phyloP scores from a whole-genome alignment of 2,797 vertebrate genomes.

The Vespertilio murinus region DNA sequence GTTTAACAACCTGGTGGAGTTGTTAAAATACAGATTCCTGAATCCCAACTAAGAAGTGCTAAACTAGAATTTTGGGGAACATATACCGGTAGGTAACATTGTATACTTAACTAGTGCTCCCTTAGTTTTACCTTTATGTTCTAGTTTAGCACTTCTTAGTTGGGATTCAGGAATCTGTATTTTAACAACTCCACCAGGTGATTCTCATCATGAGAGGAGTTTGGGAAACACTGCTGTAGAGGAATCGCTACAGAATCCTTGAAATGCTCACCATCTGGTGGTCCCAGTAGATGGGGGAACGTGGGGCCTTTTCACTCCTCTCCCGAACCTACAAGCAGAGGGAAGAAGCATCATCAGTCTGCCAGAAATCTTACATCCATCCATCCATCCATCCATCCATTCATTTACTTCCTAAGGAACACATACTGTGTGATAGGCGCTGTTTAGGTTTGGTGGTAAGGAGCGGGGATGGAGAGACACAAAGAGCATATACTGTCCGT shows the following conservation, averaged over 20 bases:
- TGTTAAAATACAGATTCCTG: too few relatives aligned
- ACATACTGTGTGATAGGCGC: background rate
- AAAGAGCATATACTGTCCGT: background rate
- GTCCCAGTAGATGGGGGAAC: background rate
- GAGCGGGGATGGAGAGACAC: background rate
- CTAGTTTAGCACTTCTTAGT: too few relatives aligned
- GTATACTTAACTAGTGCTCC: too few relatives aligned
- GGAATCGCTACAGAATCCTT: background rate
- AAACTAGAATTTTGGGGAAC: too few relatives aligned
- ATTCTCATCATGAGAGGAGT: too few relatives aligned
- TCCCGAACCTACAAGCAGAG: background rate
- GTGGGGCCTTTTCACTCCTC: background rate
- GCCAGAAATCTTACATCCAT: background rate
- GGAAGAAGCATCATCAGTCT: background rate
- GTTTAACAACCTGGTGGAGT: too few relatives aligned
- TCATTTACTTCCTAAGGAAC: background rate
- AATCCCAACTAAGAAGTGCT: too few relatives aligned
- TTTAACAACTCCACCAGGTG: too few relatives aligned
- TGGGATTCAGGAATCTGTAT: too few relatives aligned
- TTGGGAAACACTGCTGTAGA: too few relatives aligned
- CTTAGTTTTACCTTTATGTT: too few relatives aligned
- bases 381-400: background rate
- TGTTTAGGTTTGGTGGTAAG: background rate
- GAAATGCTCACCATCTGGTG: background rate
- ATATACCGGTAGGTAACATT: too few relatives aligned